A percentile compares a stretch with the other conserved stretches of the same genome.
Evolutionary conservation across 2,113 vertebrate species (phyloP).

Genomic region (Sinocyclocheilus anshuiensis): DNA sequence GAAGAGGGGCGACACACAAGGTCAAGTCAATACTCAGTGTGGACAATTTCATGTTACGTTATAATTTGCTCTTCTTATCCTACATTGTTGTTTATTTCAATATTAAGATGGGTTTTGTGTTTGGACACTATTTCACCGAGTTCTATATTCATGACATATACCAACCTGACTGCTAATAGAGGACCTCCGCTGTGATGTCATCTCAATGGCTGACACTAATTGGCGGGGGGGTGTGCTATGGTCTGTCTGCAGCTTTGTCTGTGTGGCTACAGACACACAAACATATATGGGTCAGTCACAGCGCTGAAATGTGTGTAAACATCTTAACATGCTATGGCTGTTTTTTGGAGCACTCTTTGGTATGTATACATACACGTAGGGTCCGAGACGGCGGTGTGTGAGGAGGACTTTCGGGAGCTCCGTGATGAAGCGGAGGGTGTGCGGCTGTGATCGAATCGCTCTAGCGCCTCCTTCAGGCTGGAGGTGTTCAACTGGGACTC

Average conservation of each 20-base stretch:
- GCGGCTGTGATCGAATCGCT: slow-evolving; percentile 89
- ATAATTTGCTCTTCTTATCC: neutral
- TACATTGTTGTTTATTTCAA: neutral
- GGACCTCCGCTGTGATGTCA: slow-evolving; percentile 83
- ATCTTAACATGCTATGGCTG: neutral
- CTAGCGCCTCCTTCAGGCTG: slow-evolving; percentile 92
- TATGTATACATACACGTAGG: slow-evolving; percentile 83
- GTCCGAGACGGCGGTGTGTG: slow-evolving; percentile 90
- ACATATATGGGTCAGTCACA: neutral
- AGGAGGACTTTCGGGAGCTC: slow-evolving; percentile 90
- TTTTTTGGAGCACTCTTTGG: neutral
- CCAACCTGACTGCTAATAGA: slow-evolving; percentile 91
- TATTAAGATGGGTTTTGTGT: no score
- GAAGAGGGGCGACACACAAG: slow-evolving; percentile 53
- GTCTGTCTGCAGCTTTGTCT: slow-evolving; percentile 86
- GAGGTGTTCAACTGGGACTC: slow-evolving; percentile 92
- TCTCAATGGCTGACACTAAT: slow-evolving; percentile 81
- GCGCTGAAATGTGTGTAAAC: neutral
- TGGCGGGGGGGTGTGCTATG: slow-evolving; percentile 85
- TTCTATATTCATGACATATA: neutral
- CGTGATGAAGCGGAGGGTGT: slow-evolving; percentile 91
- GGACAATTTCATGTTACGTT: neutral
- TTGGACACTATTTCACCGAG: neutral
- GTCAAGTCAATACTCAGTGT: slow-evolving; percentile 6
- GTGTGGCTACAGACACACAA: slow-evolving; percentile 78